Conservation (phyloP, 2,113 vertebrate genomes). For the Erythrolamprus reginae region DNA sequence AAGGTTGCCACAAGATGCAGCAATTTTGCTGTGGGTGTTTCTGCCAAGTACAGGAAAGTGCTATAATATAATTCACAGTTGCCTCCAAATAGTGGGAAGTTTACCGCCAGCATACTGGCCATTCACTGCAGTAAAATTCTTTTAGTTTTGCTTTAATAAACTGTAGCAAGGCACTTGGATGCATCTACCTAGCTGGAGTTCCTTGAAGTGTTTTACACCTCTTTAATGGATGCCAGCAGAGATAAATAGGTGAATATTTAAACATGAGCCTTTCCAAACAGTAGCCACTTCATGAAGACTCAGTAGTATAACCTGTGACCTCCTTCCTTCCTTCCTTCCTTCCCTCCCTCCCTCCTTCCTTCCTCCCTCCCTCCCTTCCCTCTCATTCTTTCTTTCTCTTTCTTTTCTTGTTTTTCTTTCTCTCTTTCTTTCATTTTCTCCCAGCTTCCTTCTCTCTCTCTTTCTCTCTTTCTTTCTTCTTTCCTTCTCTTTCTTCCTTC, state of each 20-base stretch:
- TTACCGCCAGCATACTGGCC: background rate
- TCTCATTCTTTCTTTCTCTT: background rate
- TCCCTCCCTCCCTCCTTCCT: background rate
- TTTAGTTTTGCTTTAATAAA: background rate
- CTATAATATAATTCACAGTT: background rate
- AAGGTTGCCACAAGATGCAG: background rate
- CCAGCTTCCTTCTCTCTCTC: too few relatives aligned
- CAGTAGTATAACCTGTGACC: background rate
- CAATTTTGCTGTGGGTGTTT: background rate
- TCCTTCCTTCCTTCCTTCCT: background rate
- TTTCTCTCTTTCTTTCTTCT: fast-evolving
- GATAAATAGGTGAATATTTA: background rate
- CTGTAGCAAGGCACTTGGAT: background rate
- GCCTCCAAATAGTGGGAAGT: background rate
- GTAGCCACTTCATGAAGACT: background rate
- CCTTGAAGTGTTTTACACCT: background rate
- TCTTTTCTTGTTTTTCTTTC: background rate
- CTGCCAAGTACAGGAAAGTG: background rate
- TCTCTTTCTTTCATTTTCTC: too few relatives aligned
- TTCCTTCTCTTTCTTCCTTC: too few relatives aligned
- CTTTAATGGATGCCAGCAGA: background rate
- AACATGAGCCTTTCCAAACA: background rate
- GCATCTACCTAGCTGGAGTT: background rate
- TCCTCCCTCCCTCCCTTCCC: background rate
- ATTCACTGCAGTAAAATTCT: background rate